These are phyloP conservation scores for Eulemur albifrons DNA, from an alignment of 2,797 vertebrate species.

Conservation along the genomic window DNA sequence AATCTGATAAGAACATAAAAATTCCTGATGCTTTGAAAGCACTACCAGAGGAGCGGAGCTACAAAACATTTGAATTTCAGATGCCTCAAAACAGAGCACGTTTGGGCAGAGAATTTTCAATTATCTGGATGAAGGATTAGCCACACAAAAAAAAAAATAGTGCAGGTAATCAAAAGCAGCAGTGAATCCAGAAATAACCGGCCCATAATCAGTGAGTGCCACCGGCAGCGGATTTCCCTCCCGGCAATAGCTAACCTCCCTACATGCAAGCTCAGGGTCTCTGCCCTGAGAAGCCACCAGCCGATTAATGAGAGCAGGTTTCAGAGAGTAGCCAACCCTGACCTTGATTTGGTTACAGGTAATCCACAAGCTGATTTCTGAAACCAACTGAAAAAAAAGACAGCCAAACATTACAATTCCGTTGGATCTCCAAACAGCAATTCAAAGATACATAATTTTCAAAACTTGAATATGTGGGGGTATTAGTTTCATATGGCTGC, in stretches of 20 bases:
- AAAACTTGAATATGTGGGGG: background rate
- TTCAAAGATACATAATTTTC: background rate
- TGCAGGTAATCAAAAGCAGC: conserved; percentile 35
- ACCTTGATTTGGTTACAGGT: background rate
- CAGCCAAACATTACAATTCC: background rate
- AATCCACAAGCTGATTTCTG: background rate
- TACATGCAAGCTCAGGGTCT: background rate
- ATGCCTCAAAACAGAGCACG: background rate
- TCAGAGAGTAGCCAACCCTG: background rate
- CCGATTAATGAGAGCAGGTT: background rate
- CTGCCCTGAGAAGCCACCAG: background rate
- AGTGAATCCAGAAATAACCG: conserved; percentile 39
- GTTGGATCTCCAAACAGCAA: background rate
- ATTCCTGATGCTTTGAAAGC: background rate
- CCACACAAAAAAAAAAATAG: background rate
- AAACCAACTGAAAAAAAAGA: conserved; percentile 19
- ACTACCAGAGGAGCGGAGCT: background rate
- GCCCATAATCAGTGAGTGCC: background rate
- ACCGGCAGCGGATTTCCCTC: background rate
- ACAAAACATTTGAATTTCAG: background rate
- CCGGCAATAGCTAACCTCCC: background rate
- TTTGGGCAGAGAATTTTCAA: background rate
- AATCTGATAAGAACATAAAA: conserved; percentile 4
- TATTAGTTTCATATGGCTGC: background rate
- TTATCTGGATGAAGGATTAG: conserved; percentile 10